Conservation (phyloP, 1,140 invertebrate species). For the Ceratitis capitata region DNA sequence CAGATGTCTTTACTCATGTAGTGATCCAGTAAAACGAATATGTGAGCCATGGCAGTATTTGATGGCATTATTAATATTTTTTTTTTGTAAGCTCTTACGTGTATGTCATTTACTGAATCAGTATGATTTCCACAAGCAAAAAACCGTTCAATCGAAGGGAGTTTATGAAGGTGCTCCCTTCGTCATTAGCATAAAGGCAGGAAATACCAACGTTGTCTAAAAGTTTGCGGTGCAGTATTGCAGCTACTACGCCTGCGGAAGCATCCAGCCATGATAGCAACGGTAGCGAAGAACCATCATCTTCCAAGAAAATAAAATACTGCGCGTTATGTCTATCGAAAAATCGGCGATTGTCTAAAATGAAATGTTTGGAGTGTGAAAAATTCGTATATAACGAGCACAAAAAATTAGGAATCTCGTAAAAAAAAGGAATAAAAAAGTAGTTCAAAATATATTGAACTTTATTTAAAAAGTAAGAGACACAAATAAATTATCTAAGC, state of each 20-base stretch:
- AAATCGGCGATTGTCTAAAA: not conserved
- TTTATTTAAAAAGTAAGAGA: not conserved
- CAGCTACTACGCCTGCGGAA: not conserved
- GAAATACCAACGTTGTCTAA: not conserved
- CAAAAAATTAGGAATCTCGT: not conserved
- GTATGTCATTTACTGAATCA: slow-evolving; percentile 41
- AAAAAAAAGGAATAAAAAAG: too few relatives aligned
- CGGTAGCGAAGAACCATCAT: not conserved
- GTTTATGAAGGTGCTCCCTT: slow-evolving; percentile 4
- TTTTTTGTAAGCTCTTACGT: slow-evolving; percentile 37
- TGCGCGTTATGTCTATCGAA: not conserved
- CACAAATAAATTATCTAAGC: not conserved
- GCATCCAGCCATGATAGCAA: not conserved
- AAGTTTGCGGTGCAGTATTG: not conserved
- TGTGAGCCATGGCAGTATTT: slow-evolving; percentile 53
- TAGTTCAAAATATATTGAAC: not conserved
- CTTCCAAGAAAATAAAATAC: slow-evolving; percentile 11
- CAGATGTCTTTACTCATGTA: slow-evolving; percentile 52
- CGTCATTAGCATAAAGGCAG: not conserved
- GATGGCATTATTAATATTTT: slow-evolving; percentile 43
- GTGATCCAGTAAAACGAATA: slow-evolving; percentile 50
- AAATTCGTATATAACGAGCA: not conserved
- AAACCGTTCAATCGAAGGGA: slow-evolving; percentile 36
- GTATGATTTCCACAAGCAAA: slow-evolving; percentile 33
- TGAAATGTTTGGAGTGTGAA: not conserved